Conservation (phyloP, 2,113 vertebrate genomes). For the Atlantisia rogersi region DNA sequence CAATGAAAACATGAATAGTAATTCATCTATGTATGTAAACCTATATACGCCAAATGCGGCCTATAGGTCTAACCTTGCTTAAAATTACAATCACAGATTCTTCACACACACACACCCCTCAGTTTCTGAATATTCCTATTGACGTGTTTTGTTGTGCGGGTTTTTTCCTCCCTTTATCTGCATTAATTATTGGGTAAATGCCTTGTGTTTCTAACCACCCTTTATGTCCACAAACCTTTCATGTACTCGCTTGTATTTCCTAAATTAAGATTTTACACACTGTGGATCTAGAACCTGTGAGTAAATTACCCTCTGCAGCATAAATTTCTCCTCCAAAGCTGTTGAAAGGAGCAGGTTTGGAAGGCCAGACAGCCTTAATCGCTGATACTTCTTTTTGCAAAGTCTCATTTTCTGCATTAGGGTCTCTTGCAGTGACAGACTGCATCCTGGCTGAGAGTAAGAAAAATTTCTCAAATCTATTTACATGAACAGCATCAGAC, state of each 20-base stretch:
- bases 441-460: background rate
- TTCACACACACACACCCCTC: too few relatives aligned
- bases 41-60: background rate
- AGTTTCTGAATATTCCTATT: background rate
- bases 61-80: background rate
- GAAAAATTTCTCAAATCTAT: background rate
- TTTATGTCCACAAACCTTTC: background rate
- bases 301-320: background rate
- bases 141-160: background rate
- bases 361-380: background rate
- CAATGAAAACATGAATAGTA: background rate
- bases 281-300: background rate
- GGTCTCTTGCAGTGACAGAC: background rate
- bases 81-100: background rate
- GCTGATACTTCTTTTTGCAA: background rate
- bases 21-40: fast-evolving
- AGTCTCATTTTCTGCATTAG: background rate
- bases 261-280: fast-evolving
- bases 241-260: background rate
- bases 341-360: background rate
- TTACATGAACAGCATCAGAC: background rate
- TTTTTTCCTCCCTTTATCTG: background rate
- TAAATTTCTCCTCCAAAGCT: background rate
- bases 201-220: background rate
- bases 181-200: background rate